Evolutionary conservation across 2,888 invertebrate genomes (phyloP).

Genomic region (Seira musarum): DNA sequence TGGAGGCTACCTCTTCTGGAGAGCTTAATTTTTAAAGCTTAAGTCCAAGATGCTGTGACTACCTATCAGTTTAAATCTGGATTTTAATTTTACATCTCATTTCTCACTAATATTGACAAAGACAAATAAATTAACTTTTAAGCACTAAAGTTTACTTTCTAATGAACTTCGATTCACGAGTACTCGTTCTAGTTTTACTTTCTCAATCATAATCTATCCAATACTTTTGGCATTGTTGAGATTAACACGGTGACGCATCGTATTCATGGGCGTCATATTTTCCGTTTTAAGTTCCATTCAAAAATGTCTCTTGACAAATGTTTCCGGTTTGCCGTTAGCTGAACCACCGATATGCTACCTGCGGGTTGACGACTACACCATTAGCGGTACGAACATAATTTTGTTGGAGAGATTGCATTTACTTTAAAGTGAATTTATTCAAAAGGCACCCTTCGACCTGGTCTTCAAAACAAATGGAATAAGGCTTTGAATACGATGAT

Average conservation of each 20-base stretch:
- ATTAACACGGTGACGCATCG: too few relatives aligned
- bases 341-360: conserved; percentile 58
- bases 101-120: too few relatives aligned
- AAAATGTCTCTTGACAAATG: conserved; percentile 46
- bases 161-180: too few relatives aligned
- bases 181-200: too few relatives aligned
- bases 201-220: too few relatives aligned
- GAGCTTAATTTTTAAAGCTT: conserved; percentile 1
- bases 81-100: too few relatives aligned
- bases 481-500: conserved; percentile 63
- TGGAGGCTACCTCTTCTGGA: conserved; percentile 39
- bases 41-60: conserved; percentile 14
- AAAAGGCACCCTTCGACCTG: conserved; percentile 48
- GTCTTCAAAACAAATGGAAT: conserved; percentile 62
- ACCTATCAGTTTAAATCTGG: background rate
- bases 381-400: too few relatives aligned
- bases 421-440: background rate
- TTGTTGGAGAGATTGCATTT: background rate
- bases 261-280: conserved; percentile 56
- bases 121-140: too few relatives aligned
- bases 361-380: conserved; percentile 55
- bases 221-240: too few relatives aligned
- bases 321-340: conserved; percentile 51
- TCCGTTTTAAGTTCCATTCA: conserved; percentile 57
- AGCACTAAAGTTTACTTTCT: too few relatives aligned